Evolutionary conservation across 2,888 invertebrate species (phyloP), one percentile per base, ranked within the genome.

Genomic region (Anorthoa munda): DNA sequence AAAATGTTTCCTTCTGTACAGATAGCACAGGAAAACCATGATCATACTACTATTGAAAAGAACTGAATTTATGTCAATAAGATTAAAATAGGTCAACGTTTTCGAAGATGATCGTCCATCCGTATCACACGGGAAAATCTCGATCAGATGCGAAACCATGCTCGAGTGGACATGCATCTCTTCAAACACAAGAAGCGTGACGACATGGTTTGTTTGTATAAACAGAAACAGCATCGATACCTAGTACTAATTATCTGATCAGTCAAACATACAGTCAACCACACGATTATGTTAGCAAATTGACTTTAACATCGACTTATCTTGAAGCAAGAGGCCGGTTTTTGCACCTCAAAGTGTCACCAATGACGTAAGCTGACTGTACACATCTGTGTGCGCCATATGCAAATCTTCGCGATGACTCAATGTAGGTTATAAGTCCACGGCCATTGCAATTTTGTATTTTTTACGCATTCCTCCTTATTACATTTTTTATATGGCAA

Each of bases 371-470:
- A 50, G 39, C 26, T 45, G 31, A 9, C 48, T 39, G 39, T 79
- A 79, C 67, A 65, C 68, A 66, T 65, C 21, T 56, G 48, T 26
- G 23, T 2, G 9, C 50, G 45, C 71, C 78, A 51, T 66, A 79
- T 59, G 66, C 66, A 77, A 64, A 79, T 66, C 64, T 50, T 17
- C 50, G 18, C 23, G 48, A 53, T 84, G 84, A 72, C 56, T 74
- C 66, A 74, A 80, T 60, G 59, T 84, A 81, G 81, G 77, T 82
- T 66, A 26, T 61, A 76, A 81, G 71, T 26, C 68, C 80, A 75
- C 12, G 80, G 83, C 21, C 63, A 56, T 53, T 60, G 83, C 79
- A 60, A 46, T 69, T 60, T 65, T 55, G 71, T 70, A 23, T 66
- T 71, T 67, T 77, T 67, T 56, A 55, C 23, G 58, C 55, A 71